Percentiles rank a stretch among this genome's conserved stretches.
These are phyloP conservation scores for Fragum whitleyi DNA, from an alignment of 2,888 invertebrate species.

Conservation along the genomic window DNA sequence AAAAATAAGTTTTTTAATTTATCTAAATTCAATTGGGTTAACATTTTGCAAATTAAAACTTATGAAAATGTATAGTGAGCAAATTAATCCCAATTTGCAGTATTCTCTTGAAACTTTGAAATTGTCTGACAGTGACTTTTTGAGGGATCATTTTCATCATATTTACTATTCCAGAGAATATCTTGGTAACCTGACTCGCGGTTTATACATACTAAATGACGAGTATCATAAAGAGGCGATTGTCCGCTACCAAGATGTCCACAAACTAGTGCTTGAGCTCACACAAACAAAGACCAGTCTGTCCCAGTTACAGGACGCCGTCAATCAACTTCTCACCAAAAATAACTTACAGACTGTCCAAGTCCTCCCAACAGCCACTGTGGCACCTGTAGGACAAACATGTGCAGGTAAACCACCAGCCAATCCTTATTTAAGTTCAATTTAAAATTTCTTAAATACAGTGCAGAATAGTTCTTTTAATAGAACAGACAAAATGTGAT, in stretches of 20 bases:
- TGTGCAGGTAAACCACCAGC: slow-evolving; percentile 38
- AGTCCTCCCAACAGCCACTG: not conserved
- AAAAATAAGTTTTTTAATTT: too few relatives aligned
- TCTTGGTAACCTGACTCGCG: slow-evolving; percentile 49
- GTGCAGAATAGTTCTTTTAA: too few relatives aligned
- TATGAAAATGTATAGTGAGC: too few relatives aligned
- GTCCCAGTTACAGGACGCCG: slow-evolving; percentile 27
- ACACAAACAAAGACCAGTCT: slow-evolving; percentile 42
- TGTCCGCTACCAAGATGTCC: slow-evolving; percentile 56
- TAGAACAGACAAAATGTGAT: too few relatives aligned
- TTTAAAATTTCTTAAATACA: too few relatives aligned
- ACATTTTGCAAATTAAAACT: too few relatives aligned
- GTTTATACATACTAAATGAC: slow-evolving; percentile 50
- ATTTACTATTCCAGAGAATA: slow-evolving; percentile 35
- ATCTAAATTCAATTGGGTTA: too few relatives aligned
- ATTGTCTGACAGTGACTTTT: too few relatives aligned
- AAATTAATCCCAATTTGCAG: too few relatives aligned
- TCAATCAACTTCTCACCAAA: slow-evolving; percentile 27
- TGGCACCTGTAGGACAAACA: not conserved
- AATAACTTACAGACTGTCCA: slow-evolving; percentile 16
- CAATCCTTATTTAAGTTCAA: not conserved
- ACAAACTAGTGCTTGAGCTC: slow-evolving; percentile 46
- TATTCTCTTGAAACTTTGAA: too few relatives aligned
- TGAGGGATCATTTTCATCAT: too few relatives aligned
- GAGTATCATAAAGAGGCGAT: slow-evolving; percentile 55